These are phyloP conservation scores for Cardiocondyla obscurior DNA, from an alignment of 1,140 invertebrate genomes.

Conservation along the genomic window DNA sequence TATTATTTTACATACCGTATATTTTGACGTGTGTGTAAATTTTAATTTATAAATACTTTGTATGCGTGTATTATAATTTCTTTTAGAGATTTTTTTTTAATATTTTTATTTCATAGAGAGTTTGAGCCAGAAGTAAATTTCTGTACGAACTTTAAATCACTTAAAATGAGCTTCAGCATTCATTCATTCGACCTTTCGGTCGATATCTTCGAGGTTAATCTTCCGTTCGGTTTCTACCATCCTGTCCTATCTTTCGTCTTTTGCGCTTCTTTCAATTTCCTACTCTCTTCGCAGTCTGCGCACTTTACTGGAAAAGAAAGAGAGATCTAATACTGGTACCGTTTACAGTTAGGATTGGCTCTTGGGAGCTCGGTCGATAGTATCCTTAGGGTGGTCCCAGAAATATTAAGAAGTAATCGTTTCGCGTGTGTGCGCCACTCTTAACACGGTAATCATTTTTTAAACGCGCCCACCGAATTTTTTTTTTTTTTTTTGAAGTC, in stretches of 20 bases:
- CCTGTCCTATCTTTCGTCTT: neutral
- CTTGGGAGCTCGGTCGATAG: constrained; percentile 42
- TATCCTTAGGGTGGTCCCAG: constrained; percentile 71
- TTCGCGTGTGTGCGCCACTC: constrained; percentile 30
- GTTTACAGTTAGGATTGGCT: constrained; percentile 50
- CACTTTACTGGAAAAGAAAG: constrained; percentile 28
- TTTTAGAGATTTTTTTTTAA: too few species aligned
- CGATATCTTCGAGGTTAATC: constrained; percentile 29
- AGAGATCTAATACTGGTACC: constrained; percentile 57
- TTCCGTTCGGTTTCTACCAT: constrained; percentile 9
- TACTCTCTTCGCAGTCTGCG: neutral
- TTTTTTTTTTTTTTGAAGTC: too few species aligned
- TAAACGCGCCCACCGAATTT: constrained; percentile 27
- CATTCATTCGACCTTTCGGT: constrained; percentile 3
- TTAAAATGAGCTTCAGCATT: neutral
- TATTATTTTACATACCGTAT: neutral
- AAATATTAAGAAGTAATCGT: constrained; percentile 67
- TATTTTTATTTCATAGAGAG: neutral
- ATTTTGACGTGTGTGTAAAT: neutral
- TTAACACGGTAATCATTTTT: constrained; percentile 40
- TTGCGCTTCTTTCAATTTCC: neutral
- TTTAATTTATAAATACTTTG: neutral
- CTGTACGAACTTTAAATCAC: neutral
- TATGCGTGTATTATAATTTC: neutral
- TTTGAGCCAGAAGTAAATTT: neutral